phyloP scores from a whole-genome alignment of 2,888 invertebrate species.

The Megastigmus dorsalis region DNA sequence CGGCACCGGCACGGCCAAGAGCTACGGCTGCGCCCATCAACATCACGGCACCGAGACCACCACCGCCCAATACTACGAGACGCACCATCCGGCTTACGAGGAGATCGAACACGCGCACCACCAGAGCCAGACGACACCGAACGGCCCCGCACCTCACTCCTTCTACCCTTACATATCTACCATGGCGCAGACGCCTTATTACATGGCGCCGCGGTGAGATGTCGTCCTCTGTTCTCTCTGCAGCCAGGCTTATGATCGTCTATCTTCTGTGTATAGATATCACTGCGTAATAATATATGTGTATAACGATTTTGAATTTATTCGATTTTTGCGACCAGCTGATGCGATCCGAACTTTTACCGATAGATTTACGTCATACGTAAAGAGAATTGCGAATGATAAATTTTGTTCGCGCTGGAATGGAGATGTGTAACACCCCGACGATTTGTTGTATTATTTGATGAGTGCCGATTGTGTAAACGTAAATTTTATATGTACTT shows the following conservation, averaged over 20 bases:
- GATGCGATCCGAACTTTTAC: neutral
- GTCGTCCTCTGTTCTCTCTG: too few species aligned
- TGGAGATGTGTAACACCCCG: neutral
- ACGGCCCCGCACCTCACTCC: slow-evolving; percentile 61
- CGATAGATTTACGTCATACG: neutral
- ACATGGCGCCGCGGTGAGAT: slow-evolving; percentile 70
- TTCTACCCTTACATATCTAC: slow-evolving; percentile 71
- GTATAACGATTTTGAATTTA: too few species aligned
- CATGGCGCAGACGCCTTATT: slow-evolving; percentile 70
- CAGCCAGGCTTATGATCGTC: too few species aligned
- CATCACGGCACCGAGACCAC: too few species aligned
- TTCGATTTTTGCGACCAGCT: too few species aligned
- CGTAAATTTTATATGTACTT: slow-evolving; percentile 11
- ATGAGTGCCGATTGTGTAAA: neutral
- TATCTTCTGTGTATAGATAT: too few species aligned
- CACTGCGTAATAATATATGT: too few species aligned
- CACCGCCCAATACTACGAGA: slow-evolving; percentile 48
- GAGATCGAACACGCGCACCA: slow-evolving; percentile 64
- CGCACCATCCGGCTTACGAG: slow-evolving; percentile 61
- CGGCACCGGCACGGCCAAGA: slow-evolving; percentile 58
- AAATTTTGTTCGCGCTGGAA: too few species aligned
- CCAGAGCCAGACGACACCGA: neutral
- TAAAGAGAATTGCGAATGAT: neutral
- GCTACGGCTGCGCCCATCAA: slow-evolving; percentile 68
- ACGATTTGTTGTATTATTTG: neutral